These are phyloP conservation scores for Recurvirostra avosetta DNA, from an alignment of 2,113 vertebrate genomes.

Conservation along the genomic window DNA sequence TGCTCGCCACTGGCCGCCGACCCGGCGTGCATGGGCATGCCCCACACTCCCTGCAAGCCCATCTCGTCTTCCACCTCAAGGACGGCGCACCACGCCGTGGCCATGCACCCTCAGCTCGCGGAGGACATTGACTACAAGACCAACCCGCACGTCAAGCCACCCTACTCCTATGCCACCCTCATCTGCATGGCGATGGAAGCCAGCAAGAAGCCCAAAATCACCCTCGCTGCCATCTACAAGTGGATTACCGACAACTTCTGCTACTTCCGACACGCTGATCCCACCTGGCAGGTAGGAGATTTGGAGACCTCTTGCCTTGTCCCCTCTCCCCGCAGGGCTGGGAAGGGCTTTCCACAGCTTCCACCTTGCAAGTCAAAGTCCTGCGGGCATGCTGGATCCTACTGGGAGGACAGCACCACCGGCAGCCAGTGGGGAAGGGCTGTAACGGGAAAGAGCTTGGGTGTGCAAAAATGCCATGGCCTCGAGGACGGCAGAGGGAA, in stretches of 20 bases:
- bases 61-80: conserved; percentile 82
- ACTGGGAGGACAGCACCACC: rapidly evolving
- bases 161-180: conserved; percentile 92
- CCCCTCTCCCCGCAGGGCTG: background rate
- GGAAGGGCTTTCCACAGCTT: background rate
- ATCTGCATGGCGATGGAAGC: conserved; percentile 98
- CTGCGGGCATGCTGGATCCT: background rate
- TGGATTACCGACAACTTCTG: conserved; percentile 99
- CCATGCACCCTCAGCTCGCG: conserved; percentile 76
- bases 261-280: conserved; percentile 91
- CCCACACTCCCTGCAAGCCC: conserved; percentile 88
- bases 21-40: conserved; percentile 84
- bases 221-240: conserved; percentile 92
- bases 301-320: background rate
- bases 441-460: background rate
- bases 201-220: conserved; percentile 89
- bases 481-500: background rate
- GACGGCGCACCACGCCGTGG: conserved; percentile 62
- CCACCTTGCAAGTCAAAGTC: too few relatives aligned
- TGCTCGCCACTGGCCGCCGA: conserved; percentile 88
- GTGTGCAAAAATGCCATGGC: background rate
- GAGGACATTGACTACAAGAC: conserved; percentile 91
- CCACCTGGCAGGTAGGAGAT: conserved; percentile 91
- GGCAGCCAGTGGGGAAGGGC: rapidly evolving
- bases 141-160: conserved; percentile 86